These are phyloP conservation scores for Eretmocerus hayati DNA, from an alignment of 2,888 invertebrate species.

Conservation along the genomic window DNA sequence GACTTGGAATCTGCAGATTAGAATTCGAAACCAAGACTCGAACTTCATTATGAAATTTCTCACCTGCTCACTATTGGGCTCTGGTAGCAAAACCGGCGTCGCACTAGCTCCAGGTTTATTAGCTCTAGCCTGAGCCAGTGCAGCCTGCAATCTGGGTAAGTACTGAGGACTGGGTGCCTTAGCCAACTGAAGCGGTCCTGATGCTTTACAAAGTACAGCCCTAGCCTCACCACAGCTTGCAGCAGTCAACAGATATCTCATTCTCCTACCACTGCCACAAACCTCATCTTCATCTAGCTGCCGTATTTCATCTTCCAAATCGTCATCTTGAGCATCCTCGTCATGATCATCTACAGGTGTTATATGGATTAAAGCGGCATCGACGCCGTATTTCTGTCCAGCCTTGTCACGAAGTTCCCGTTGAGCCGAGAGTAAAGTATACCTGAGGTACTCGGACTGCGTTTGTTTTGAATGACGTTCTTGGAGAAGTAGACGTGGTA, in stretches of 20 bases:
- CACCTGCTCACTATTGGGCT: constrained; percentile 71
- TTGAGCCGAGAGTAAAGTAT: constrained; percentile 73
- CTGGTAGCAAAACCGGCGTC: too few relatives aligned
- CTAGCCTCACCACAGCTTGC: constrained; percentile 71
- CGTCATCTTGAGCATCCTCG: not conserved
- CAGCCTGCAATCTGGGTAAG: constrained; percentile 7
- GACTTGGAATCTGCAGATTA: too few relatives aligned
- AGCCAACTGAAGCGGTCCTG: constrained; percentile 61
- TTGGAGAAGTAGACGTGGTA: constrained; percentile 73
- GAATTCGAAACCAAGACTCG: too few relatives aligned
- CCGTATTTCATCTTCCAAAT: not conserved
- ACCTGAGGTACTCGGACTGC: constrained; percentile 75
- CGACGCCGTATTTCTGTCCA: constrained; percentile 68
- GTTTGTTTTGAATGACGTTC: constrained; percentile 77
- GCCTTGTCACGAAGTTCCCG: constrained; percentile 67
- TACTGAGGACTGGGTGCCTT: constrained; percentile 9
- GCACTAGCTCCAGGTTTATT: too few relatives aligned
- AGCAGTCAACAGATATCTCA: constrained; percentile 63
- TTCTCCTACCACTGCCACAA: too few relatives aligned
- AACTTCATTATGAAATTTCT: too few relatives aligned
- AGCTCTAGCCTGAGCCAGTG: not conserved
- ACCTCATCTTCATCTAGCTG: too few relatives aligned
- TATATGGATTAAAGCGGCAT: constrained; percentile 68
- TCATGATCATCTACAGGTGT: constrained; percentile 57
- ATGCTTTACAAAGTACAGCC: constrained; percentile 66